Evolutionary conservation across 2,888 invertebrate genomes (phyloP).

Genomic region (Mayetiola destructor): DNA sequence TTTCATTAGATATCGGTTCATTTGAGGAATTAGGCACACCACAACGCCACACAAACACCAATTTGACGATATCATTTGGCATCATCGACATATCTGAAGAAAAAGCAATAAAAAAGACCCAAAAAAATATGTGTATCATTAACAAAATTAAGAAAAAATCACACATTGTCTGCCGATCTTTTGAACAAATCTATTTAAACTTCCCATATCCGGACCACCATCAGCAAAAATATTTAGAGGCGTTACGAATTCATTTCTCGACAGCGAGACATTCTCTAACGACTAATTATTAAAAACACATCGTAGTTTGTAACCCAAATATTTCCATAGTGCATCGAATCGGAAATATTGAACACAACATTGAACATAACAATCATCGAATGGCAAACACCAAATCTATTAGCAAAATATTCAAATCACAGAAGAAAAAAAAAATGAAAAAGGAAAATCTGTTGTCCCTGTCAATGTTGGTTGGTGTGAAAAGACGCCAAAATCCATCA

Average conservation of each 20-base stretch:
- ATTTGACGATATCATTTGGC: background rate
- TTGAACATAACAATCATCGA: too few relatives aligned
- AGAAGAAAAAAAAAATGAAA: too few relatives aligned
- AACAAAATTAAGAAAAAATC: background rate
- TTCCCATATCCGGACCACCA: conserved; percentile 13
- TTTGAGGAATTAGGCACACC: conserved; percentile 11
- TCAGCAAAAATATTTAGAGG: background rate
- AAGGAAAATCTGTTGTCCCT: too few relatives aligned
- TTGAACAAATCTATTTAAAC: conserved; percentile 11
- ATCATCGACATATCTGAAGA: background rate
- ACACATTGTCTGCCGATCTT: background rate
- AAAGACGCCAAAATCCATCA: conserved; percentile 6
- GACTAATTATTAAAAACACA: conserved; percentile 13
- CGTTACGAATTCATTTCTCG: conserved; percentile 1
- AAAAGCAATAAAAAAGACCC: background rate
- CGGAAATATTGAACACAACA: too few relatives aligned
- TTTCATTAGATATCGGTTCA: conserved; percentile 13
- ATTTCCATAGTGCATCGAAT: too few relatives aligned
- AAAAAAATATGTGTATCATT: background rate
- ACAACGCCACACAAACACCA: background rate
- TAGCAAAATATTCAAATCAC: too few relatives aligned
- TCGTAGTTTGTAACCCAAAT: too few relatives aligned
- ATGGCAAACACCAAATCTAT: too few relatives aligned
- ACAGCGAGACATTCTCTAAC: background rate
- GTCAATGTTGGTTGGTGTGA: background rate